Percentiles rank a stretch among this genome's conserved stretches.
These are phyloP conservation scores for Pristionchus arcanus DNA, from an alignment of 2,888 invertebrate genomes.

Conservation along the genomic window DNA sequence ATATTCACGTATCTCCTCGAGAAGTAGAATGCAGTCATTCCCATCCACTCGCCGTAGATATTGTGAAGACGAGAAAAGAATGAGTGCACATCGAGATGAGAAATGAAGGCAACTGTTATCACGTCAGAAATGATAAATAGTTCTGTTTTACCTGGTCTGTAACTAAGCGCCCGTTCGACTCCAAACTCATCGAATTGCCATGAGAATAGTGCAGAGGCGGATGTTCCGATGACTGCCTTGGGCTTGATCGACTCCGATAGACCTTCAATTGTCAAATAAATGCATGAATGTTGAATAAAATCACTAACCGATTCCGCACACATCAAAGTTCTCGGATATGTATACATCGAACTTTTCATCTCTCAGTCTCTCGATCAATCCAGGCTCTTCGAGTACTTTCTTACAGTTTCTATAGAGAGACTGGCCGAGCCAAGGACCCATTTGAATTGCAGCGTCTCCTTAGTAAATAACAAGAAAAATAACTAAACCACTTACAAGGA, in stretches of 20 bases:
- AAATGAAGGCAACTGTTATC: background rate
- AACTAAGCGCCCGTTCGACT: background rate
- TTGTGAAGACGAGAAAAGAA: constrained; percentile 6
- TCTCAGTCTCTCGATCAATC: background rate
- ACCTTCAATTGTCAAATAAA: background rate
- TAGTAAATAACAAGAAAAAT: too few relatives aligned
- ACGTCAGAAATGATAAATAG: too few relatives aligned
- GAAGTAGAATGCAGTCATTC: background rate
- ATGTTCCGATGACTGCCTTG: background rate
- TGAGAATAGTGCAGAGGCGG: background rate
- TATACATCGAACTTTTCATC: background rate
- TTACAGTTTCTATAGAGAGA: background rate
- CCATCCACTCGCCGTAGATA: constrained; percentile 5
- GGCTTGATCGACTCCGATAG: background rate
- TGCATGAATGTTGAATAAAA: background rate
- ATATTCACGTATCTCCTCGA: background rate
- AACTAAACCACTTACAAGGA: background rate
- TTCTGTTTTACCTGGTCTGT: background rate
- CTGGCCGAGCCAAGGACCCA: background rate
- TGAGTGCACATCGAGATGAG: constrained; percentile 44
- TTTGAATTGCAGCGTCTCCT: background rate
- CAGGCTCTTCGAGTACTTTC: background rate
- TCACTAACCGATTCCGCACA: constrained; percentile 5
- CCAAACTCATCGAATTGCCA: background rate
- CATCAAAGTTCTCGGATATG: constrained; percentile 15